phyloP scores from a whole-genome alignment of 2,888 invertebrate species.

The Liodrosophila aerea region DNA sequence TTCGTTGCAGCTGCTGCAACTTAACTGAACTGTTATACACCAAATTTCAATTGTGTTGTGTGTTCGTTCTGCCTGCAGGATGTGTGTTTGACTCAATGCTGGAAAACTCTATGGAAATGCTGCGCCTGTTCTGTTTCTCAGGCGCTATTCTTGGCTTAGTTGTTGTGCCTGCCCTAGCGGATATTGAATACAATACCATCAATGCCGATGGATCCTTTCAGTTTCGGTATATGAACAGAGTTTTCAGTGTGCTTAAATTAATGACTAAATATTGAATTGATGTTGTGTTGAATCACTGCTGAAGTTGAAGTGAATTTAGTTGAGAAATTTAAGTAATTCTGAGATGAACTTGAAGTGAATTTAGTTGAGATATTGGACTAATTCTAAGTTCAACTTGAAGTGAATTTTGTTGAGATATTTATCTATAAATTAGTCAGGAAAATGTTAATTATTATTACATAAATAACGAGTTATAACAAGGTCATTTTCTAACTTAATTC shows the following conservation, averaged over 20 bases:
- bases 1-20: slow-evolving; percentile 7
- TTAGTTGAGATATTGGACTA: too few species aligned
- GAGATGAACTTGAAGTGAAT: too few species aligned
- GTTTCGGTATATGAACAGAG: slow-evolving; percentile 87
- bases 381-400: too few species aligned
- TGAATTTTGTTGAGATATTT: too few species aligned
- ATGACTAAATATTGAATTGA: not conserved
- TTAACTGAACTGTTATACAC: not conserved
- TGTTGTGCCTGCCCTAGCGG: slow-evolving; percentile 52
- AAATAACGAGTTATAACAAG: too few species aligned
- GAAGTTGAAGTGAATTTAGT: too few species aligned
- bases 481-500: too few species aligned
- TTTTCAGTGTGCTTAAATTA: not conserved
- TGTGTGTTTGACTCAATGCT: slow-evolving; percentile 39
- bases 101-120: slow-evolving; percentile 48
- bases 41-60: slow-evolving; percentile 1
- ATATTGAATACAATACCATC: slow-evolving; percentile 85
- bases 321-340: too few species aligned
- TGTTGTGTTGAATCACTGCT: too few species aligned
- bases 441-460: too few species aligned
- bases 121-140: slow-evolving; percentile 37
- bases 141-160: slow-evolving; percentile 36
- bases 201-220: slow-evolving; percentile 89
- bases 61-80: slow-evolving; percentile 50
- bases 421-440: too few species aligned